These are phyloP conservation scores for Lethrus apterus DNA, from an alignment of 1,140 invertebrate genomes.

Conservation along the genomic window DNA sequence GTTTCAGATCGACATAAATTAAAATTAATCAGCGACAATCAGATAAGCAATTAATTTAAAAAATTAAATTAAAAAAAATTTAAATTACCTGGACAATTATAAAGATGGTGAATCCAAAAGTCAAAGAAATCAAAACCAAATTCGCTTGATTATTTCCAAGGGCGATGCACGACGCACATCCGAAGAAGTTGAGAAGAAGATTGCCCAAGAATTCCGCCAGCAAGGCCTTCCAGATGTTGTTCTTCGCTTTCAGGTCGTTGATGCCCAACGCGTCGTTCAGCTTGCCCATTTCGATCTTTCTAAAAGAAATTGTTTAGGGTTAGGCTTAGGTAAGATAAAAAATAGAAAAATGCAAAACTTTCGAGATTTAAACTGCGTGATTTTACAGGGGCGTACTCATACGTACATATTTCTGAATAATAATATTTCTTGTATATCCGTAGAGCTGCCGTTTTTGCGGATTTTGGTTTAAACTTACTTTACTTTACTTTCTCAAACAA, in stretches of 20 bases:
- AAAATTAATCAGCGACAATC: no score
- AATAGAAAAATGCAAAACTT: not conserved
- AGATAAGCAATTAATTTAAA: not conserved
- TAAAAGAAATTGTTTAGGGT: conserved; percentile 16
- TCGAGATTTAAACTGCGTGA: not conserved
- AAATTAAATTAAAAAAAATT: not conserved
- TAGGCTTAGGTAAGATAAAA: not conserved
- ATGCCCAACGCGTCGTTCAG: conserved; percentile 55
- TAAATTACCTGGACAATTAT: conserved; percentile 63
- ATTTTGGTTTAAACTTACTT: conserved; percentile 1
- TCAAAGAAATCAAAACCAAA: conserved; percentile 71
- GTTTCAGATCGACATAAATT: no score
- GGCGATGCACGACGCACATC: conserved; percentile 66
- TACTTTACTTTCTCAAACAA: no score
- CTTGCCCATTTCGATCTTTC: conserved; percentile 41
- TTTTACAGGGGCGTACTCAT: not conserved
- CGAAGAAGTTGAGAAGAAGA: conserved; percentile 72
- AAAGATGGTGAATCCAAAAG: conserved; percentile 81
- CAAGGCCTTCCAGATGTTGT: conserved; percentile 58
- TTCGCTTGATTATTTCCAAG: conserved; percentile 43
- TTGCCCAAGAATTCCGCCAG: conserved; percentile 83
- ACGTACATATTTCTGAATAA: not conserved
- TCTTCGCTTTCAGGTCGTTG: conserved; percentile 56
- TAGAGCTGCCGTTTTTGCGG: not conserved
- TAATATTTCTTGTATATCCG: not conserved